Base-by-base conservation (phyloP, 2,888 invertebrate species). In the Cryptophagus acutangulus region DNA sequence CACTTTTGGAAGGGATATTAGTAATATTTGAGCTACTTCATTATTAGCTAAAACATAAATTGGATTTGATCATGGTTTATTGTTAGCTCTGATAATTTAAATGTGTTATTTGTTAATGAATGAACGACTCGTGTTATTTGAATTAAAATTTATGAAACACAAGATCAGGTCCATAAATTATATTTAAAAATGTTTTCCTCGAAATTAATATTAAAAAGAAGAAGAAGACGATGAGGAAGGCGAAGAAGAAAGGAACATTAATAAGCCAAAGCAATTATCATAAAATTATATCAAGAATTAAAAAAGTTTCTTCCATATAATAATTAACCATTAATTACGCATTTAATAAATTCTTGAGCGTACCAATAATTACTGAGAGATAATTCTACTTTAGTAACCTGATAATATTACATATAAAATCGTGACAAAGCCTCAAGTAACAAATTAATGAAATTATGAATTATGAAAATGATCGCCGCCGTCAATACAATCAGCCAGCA, bases 361-460 rank as follows among this genome's bases (percentile, higher is more conserved):
- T 51, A 59, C 66, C 66, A 63, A 68, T 68, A 70, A 69, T 70
- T 70, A 68, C 63, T 52, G 57, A 57, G 55, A 65, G 63, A 66
- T 66, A 67, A 66, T 67, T 64, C 55, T 54, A 52, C 61, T 61
- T 58, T 59, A 57, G 67, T 67, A 65, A 68, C 66, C 66, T 58
- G 67, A 69, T 69, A 69, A 69, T 69, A 69, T 69, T 66, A 67
- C 62, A 65, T 69, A 69, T 67, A 67, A 68, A 70, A 67, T 71
- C 71, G 71, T 71, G 70, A 71, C 71, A 69, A 68, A 67, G 70
- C 71, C 70, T 54, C 63, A 54, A 70, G 71, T 70, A 67, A 70
- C 69, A 69, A 70, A 71, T 71, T 71, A 71, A 70, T 71, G 70
- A 70, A 71, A 71, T 71, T 71, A 71, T 67, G 69, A 70, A 71